Percentiles rank a stretch among this genome's conserved stretches.
These are phyloP conservation scores for Desmodus rotundus DNA, from an alignment of 2,113 vertebrate species.

Conservation along the genomic window DNA sequence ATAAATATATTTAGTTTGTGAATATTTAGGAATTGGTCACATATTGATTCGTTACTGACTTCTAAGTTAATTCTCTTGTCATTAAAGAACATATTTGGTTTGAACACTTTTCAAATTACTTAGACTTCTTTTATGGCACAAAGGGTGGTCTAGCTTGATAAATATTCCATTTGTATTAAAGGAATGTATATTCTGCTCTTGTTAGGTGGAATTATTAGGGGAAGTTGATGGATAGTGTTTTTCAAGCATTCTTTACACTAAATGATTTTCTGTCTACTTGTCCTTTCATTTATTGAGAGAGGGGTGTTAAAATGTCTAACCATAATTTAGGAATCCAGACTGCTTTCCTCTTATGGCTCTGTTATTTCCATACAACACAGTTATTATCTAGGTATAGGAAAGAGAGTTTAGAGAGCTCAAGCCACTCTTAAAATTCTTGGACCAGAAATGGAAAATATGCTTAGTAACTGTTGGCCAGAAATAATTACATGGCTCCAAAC, in stretches of 20 bases:
- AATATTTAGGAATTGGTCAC: background rate
- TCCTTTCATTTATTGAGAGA: background rate
- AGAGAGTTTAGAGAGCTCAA: background rate
- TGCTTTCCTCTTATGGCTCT: background rate
- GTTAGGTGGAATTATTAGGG: background rate
- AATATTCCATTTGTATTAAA: background rate
- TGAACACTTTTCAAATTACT: background rate
- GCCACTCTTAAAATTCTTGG: background rate
- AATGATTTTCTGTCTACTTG: background rate
- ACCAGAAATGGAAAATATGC: background rate
- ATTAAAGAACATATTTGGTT: background rate
- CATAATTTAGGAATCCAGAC: background rate
- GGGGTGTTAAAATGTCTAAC: background rate
- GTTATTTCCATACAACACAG: background rate
- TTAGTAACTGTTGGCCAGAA: background rate
- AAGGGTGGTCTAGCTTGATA: background rate
- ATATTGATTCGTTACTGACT: background rate
- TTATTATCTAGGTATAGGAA: background rate
- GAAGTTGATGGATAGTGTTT: background rate
- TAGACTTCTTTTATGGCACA: background rate
- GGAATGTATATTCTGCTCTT: background rate
- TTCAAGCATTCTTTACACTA: background rate
- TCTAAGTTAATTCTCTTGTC: background rate
- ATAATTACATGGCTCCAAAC: background rate
- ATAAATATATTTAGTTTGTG: background rate